Evolutionary conservation across 2,888 invertebrate species (phyloP).

Genomic region (Serripes groenlandicus): DNA sequence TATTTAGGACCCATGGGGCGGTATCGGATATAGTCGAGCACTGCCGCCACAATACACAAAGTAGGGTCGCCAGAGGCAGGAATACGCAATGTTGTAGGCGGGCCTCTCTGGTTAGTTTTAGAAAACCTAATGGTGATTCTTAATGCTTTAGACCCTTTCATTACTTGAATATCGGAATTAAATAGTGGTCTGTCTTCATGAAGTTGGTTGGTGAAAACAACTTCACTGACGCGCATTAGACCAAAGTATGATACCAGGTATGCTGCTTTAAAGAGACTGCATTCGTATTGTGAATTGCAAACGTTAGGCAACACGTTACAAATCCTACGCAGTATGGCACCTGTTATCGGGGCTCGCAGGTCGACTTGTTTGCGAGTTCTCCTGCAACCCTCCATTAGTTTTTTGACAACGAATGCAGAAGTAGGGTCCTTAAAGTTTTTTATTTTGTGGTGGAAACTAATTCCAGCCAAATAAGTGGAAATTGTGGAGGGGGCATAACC

Average conservation of each 20-base stretch:
- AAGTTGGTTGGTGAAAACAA: constrained; percentile 3
- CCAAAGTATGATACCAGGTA: constrained; percentile 50
- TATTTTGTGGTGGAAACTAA: constrained; percentile 44
- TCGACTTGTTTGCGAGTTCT: constrained; percentile 15
- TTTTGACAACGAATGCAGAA: constrained; percentile 23
- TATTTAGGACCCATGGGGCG: not conserved
- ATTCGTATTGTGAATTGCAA: constrained; percentile 33
- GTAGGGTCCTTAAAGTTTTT: constrained; percentile 12
- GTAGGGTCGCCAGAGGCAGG: not conserved
- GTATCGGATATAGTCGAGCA: not conserved
- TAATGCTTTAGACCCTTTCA: not conserved
- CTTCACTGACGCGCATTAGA: constrained; percentile 45
- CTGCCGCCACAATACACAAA: not conserved
- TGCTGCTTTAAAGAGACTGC: constrained; percentile 26
- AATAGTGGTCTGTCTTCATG: not conserved
- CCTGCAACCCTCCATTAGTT: constrained; percentile 40
- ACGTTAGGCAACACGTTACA: not conserved
- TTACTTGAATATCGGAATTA: constrained; percentile 12
- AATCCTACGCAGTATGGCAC: constrained; percentile 2
- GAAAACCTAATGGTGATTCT: constrained; percentile 3
- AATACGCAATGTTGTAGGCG: too few relatives aligned
- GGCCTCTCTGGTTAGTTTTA: constrained; percentile 41
- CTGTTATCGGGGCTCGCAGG: constrained; percentile 16
- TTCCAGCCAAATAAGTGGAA: constrained; percentile 25
- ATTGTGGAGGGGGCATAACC: constrained; percentile 47